Base-by-base conservation (phyloP, 2,113 vertebrate genomes). In the Petroica traversi region DNA sequence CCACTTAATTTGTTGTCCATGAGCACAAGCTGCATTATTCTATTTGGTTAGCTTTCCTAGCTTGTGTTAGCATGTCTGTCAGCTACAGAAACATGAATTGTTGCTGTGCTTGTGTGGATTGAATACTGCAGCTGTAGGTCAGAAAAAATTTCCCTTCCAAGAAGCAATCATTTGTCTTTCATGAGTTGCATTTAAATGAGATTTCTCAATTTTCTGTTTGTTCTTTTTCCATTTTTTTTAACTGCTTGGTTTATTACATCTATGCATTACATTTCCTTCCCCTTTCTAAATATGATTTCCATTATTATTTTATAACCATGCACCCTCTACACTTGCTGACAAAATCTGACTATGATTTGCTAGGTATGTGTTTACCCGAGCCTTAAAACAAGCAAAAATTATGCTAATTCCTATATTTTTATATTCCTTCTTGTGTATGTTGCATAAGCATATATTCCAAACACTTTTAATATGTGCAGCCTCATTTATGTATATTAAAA, bases 101-200 rank as follows among this genome's bases (percentile, higher is more conserved):
- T 48, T 1, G 1, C 76, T 49, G 23, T 77, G 85, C 33, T 86
- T 64, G 22, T 20, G 61, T 64, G 48, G 40, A 40, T 80, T 87
- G 59, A 78, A 83, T 95, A 15, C 36, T 78, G 83, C 73, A 97
- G 86, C 84, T 91, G 61, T 71, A 51, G 67, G 45, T 77, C 52
- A 91, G 72, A 87, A 89, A 77, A 81, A 59, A 77, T 66, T 92
- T 89, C 69, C 24, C 18, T 40, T 87, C 72, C 83, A 95, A 68
- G n/a, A 83, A 90, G 75, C 88, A 73, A 54, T 62, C 79, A 61
- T 83, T 77, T 92, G 3, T 82, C 79, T 91, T 83, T 93, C 64
- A 76, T 55, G 63, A 74, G 63, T 28, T 91, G 54, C 79, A 83
- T 95, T 92, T 83, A 69, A 88, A 94, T 86, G 63, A 40, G 75